Evolutionary conservation across 2,888 invertebrate genomes (phyloP).

Genomic region (Thymelicus acteon): DNA sequence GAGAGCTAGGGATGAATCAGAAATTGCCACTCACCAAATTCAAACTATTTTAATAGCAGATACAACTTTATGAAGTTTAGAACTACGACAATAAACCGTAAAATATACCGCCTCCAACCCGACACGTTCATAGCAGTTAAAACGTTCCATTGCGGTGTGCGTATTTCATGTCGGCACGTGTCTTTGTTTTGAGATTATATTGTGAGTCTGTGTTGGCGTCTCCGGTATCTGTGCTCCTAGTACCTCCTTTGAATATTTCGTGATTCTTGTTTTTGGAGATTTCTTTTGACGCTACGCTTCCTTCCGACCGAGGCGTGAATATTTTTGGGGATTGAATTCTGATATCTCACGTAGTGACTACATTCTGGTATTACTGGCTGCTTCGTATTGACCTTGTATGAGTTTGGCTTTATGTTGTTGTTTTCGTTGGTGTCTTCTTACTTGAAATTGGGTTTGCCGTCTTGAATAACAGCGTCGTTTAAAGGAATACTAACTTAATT

Average conservation of each 20-base stretch:
- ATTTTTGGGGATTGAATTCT: slow-evolving; percentile 32
- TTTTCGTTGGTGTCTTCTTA: not conserved
- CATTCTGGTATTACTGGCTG: not conserved
- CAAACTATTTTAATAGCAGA: no score
- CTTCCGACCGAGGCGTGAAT: slow-evolving; percentile 33
- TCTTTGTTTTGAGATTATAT: slow-evolving; percentile 16
- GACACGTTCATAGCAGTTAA: not conserved
- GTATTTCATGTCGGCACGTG: slow-evolving; percentile 16
- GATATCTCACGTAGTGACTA: slow-evolving; percentile 6
- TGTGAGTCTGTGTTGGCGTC: slow-evolving; percentile 3
- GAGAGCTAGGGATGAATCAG: no score
- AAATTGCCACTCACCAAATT: no score
- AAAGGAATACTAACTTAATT: not conserved
- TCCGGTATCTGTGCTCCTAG: not conserved
- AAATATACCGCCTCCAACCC: not conserved
- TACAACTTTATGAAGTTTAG: no score
- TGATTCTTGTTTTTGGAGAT: slow-evolving; percentile 30
- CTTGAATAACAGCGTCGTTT: not conserved
- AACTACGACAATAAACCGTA: not conserved
- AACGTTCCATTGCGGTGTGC: slow-evolving; percentile 8
- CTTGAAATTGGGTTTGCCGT: slow-evolving; percentile 1
- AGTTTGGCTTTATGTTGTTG: not conserved
- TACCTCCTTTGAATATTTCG: slow-evolving; percentile 29
- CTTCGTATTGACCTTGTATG: not conserved
- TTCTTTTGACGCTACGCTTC: slow-evolving; percentile 27